Conservation (phyloP, 64 coral and sea anemone genomes). For the Montipora foliosa region DNA sequence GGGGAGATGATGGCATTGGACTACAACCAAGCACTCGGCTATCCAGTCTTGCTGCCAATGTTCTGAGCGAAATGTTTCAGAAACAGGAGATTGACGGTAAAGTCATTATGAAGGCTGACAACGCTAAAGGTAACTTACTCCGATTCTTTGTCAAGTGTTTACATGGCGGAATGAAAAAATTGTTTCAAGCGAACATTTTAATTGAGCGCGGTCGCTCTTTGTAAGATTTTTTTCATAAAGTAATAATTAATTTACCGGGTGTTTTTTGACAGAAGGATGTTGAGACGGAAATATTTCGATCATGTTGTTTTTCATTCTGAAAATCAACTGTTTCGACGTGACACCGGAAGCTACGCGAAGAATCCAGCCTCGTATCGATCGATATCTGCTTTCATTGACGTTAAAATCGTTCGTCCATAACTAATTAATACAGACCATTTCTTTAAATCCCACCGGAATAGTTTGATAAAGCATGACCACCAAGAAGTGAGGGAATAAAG, state of each 20-base stretch:
- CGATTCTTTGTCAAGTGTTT: neutral
- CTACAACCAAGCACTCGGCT: conserved; percentile 53
- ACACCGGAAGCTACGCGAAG: neutral
- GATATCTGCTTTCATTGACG: neutral
- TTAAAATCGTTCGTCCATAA: conserved; percentile 9
- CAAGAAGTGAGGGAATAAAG: no score
- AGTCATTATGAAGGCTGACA: conserved; percentile 94
- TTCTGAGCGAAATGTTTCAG: conserved; percentile 92
- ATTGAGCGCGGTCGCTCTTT: no score
- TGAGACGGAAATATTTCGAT: neutral
- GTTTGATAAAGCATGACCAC: no score
- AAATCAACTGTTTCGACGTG: neutral
- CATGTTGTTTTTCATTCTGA: neutral
- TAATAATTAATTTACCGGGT: no score
- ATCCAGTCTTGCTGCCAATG: conserved; percentile 75
- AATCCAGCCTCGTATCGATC: neutral
- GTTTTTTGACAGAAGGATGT: no score
- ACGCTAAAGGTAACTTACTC: conserved; percentile 75
- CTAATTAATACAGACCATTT: neutral
- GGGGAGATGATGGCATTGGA: conserved; percentile 69
- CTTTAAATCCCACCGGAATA: no score
- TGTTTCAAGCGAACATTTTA: neutral
- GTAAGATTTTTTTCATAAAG: no score
- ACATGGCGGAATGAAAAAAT: neutral
- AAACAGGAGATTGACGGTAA: conserved; percentile 90